Evolutionary conservation across 37 sponge, comb jelly and placozoan species (phyloP).

Genomic region (Spongilla lacustris): DNA sequence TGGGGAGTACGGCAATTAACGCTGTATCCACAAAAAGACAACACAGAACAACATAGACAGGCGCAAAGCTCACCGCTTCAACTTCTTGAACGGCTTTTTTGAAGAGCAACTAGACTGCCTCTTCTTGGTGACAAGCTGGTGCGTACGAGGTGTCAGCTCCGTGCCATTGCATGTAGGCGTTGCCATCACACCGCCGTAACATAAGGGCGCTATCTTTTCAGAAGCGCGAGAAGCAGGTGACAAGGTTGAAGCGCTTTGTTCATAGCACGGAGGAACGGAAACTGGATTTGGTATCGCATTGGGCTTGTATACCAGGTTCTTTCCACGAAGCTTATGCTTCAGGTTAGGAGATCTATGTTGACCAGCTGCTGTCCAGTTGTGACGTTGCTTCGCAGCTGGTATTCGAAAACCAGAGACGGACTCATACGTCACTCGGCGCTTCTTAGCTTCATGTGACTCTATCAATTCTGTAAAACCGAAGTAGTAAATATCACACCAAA

Average conservation of each 20-base stretch:
- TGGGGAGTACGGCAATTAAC: no score
- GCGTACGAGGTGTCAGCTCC: background rate
- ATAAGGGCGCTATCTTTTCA: background rate
- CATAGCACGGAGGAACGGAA: background rate
- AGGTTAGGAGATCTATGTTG: background rate
- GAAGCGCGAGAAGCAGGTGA: background rate
- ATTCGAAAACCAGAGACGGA: background rate
- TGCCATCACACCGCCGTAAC: background rate
- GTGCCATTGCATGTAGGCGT: background rate
- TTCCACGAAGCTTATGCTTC: background rate
- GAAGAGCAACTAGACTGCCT: background rate
- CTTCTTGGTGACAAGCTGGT: background rate
- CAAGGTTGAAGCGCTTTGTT: background rate
- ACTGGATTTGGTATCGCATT: background rate
- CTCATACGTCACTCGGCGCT: background rate
- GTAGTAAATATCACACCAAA: background rate
- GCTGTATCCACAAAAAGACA: no score
- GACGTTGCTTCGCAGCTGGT: background rate
- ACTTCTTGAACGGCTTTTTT: background rate
- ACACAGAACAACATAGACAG: background rate
- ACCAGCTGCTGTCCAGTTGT: background rate
- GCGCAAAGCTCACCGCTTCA: background rate
- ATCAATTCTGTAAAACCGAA: slow-evolving; percentile 26
- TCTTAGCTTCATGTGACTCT: slow-evolving; percentile 17
- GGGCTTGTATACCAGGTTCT: background rate